phyloP scores from a whole-genome alignment of 2,888 invertebrate genomes.

The Patella caerulea region DNA sequence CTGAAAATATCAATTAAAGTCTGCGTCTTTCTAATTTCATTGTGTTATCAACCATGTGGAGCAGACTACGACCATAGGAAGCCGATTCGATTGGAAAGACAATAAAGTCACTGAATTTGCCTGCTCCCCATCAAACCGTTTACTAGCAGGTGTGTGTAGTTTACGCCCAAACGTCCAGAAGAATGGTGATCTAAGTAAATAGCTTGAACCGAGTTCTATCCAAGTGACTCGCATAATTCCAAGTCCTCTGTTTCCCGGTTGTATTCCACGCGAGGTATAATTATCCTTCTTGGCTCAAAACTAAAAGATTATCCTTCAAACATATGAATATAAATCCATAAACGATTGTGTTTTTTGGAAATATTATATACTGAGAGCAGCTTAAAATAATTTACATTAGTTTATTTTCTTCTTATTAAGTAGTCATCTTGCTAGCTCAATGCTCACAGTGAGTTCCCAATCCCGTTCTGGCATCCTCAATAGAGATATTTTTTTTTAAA shows the following conservation, averaged over 20 bases:
- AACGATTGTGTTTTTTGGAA: not conserved
- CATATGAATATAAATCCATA: too few relatives aligned
- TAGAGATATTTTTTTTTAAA: not conserved
- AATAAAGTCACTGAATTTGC: not conserved
- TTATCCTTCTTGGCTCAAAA: not conserved
- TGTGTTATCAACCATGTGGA: not conserved
- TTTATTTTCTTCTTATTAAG: not conserved
- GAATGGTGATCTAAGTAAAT: slow-evolving; percentile 11
- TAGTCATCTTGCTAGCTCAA: not conserved
- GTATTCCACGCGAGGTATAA: not conserved
- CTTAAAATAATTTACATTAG: too few relatives aligned
- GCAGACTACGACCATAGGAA: not conserved
- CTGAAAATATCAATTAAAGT: not conserved
- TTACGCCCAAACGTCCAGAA: slow-evolving; percentile 3
- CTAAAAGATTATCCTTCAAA: too few relatives aligned
- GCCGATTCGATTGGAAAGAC: not conserved
- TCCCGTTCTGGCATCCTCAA: not conserved
- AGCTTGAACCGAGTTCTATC: not conserved
- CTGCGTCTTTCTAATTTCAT: not conserved
- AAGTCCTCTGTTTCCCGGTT: not conserved
- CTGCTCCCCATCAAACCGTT: slow-evolving; percentile 14
- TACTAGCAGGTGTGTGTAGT: not conserved
- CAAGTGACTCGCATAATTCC: not conserved
- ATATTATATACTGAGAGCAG: not conserved
- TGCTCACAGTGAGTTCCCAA: not conserved